Evolutionary conservation across 2,113 vertebrate species (phyloP), one percentile per base, ranked within the genome.

Genomic region (Lepus americanus): DNA sequence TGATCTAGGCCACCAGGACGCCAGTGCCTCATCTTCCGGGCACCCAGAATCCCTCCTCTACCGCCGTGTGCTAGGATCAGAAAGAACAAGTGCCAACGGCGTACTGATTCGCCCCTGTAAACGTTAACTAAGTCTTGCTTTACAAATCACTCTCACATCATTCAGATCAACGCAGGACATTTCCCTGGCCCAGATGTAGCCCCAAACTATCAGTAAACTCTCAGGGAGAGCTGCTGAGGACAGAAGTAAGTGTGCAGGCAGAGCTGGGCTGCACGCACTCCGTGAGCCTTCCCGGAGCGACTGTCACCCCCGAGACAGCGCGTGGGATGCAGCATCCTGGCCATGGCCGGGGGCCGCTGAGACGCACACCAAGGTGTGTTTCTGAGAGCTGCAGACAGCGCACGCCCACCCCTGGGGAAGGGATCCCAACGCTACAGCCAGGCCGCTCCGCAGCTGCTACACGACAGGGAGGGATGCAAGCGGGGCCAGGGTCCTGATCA

Each of bases 81-180:
- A 92, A 64, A 94, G 39, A 81, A 83, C 27, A 92, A 49, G 69
- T 20, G 25, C 64, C 51, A 83, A 67, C 63, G 55, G 36, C 69
- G 55, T 29, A 67, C 16, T 16, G 53, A 81, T 39, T 19, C 19
- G 67, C 36, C 29, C 27, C 51, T 44, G 17, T 9, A 80, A 90
- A 31, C 59, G 17, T 74, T 83, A 85, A 55, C 22, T 27, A 92
- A 83, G 80, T 53, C n/a, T 55, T 77, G 36, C 55, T 94, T 91
- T 55, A 27, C 89, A 86, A 63, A 29, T 49, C n/a, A 51, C 36
- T 36, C 73, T 81, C 55, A 22, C 36, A 66, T 33, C 63, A 95
- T 51, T 49, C 12, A 49, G 27, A 69, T 84, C 74, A 86, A 87
- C 5, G 36, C 25, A 77, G 61, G 77, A 81, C 9, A 12, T 44